These are phyloP conservation scores for Oenanthe oenanthe DNA, from an alignment of 2,113 vertebrate species.

Conservation along the genomic window DNA sequence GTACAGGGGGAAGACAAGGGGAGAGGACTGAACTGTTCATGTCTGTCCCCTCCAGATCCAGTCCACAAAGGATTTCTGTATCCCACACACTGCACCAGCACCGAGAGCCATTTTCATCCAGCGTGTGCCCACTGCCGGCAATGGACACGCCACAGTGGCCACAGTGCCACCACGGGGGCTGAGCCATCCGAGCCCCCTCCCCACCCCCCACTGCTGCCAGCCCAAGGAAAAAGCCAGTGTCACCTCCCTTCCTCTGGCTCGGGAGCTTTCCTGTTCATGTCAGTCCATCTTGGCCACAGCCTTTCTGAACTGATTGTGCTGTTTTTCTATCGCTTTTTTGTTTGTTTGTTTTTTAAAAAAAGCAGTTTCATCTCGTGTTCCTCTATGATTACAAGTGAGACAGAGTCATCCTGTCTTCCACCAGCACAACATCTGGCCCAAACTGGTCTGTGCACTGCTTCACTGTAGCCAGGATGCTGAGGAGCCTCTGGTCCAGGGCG, in stretches of 20 bases:
- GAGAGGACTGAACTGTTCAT: neutral
- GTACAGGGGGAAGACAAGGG: neutral
- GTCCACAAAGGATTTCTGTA: neutral
- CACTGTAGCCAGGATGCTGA: constrained; percentile 85
- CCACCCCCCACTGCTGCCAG: constrained; percentile 16
- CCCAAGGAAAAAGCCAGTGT: constrained; percentile 1
- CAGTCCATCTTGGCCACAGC: constrained; percentile 28
- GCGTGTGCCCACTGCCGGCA: neutral
- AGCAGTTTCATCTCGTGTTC: constrained; percentile 56
- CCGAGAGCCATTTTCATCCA: neutral
- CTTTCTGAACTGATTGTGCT: constrained; percentile 75
- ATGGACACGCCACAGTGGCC: neutral
- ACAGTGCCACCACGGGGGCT: neutral
- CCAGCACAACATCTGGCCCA: constrained; percentile 88
- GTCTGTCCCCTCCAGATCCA: neutral
- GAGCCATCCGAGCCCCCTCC: neutral
- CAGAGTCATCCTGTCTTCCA: constrained; percentile 97
- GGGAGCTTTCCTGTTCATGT: constrained; percentile 18
- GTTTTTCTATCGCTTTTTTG: constrained; percentile 69
- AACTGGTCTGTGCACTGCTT: constrained; percentile 95
- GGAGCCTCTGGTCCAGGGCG: constrained; percentile 89
- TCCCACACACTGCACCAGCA: neutral
- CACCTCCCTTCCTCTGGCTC: constrained; percentile 3
- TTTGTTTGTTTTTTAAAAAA: constrained; percentile 42
- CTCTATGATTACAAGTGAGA: constrained; percentile 82